Conservation (phyloP, 2,888 invertebrate genomes). For the Microctonus brassicae region DNA sequence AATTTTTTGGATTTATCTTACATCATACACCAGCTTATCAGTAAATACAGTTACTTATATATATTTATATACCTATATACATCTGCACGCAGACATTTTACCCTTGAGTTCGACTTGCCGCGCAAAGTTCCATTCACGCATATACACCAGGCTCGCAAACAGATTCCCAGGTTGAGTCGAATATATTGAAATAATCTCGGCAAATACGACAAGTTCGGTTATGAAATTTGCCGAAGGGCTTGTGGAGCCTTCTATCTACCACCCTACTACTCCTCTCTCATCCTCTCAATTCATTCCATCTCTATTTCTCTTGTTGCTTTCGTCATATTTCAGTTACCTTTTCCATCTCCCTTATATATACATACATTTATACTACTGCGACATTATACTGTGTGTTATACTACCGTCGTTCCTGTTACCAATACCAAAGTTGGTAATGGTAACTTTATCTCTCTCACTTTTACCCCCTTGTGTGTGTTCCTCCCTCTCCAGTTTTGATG, state of each 20-base stretch:
- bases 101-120: slow-evolving; percentile 41
- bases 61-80: slow-evolving; percentile 5
- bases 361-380: too few species aligned
- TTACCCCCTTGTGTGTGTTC: too few species aligned
- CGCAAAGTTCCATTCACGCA: slow-evolving; percentile 69
- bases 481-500: slow-evolving; percentile 53
- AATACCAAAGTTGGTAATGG: too few species aligned
- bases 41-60: background rate
- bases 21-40: background rate
- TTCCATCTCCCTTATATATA: slow-evolving; percentile 46
- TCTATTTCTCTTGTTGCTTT: slow-evolving; percentile 14
- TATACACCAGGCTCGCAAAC: slow-evolving; percentile 67
- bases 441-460: too few species aligned
- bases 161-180: slow-evolving; percentile 69
- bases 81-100: slow-evolving; percentile 29
- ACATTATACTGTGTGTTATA: slow-evolving; percentile 33
- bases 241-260: slow-evolving; percentile 61
- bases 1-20: background rate
- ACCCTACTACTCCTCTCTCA: slow-evolving; percentile 48
- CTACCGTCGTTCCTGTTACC: too few species aligned
- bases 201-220: slow-evolving; percentile 71
- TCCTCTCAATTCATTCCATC: slow-evolving; percentile 22
- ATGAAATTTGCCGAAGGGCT: slow-evolving; percentile 71
- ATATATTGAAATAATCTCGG: slow-evolving; percentile 71
- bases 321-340: slow-evolving; percentile 33